These are phyloP conservation scores for Rhinolophus ferrumequinum DNA, from an alignment of 2,113 vertebrate species.

Conservation along the genomic window DNA sequence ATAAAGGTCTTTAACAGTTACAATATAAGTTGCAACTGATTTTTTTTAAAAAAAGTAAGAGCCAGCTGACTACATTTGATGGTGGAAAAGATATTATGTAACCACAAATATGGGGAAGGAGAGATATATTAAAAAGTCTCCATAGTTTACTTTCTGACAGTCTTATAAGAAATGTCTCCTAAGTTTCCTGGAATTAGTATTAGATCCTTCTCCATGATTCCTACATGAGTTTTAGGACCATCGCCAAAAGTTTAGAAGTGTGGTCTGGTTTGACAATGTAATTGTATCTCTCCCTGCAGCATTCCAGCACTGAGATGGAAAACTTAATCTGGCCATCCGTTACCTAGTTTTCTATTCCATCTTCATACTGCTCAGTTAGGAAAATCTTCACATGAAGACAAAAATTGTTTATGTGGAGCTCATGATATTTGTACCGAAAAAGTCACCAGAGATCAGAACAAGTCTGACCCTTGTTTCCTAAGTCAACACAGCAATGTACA, in stretches of 20 bases:
- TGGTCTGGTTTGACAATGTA: background rate
- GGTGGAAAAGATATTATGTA: background rate
- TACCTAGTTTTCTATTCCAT: background rate
- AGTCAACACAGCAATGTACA: background rate
- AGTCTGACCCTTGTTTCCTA: background rate
- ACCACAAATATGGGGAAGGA: background rate
- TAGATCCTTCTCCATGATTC: background rate
- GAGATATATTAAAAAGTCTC: background rate
- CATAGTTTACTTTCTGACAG: background rate
- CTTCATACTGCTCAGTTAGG: background rate
- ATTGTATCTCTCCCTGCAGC: background rate
- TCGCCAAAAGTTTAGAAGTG: background rate
- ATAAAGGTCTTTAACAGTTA: conserved; percentile 31
- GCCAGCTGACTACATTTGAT: background rate
- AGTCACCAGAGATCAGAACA: background rate
- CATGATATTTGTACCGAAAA: background rate
- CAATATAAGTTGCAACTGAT: background rate
- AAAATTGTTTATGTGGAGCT: background rate
- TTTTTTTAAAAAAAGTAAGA: background rate
- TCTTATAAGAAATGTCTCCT: conserved; percentile 9
- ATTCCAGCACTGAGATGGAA: background rate
- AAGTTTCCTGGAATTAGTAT: conserved; percentile 25
- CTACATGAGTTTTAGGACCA: conserved; percentile 1
- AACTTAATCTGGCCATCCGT: background rate
- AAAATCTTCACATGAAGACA: background rate